phyloP scores from a whole-genome alignment of 2,888 invertebrate species.

The Pheosia gnoma region DNA sequence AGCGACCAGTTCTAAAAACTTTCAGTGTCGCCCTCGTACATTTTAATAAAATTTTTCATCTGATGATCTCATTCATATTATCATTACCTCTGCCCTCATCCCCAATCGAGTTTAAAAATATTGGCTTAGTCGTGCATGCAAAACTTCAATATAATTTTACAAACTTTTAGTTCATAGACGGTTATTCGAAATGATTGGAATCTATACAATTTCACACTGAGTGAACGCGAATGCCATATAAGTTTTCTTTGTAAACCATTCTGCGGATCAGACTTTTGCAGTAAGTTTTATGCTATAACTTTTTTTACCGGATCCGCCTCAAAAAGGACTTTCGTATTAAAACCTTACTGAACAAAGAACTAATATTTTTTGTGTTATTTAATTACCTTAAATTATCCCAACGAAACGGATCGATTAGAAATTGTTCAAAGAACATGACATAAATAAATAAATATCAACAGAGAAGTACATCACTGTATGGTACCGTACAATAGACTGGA shows the following conservation, averaged over 20 bases:
- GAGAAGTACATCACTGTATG: no score
- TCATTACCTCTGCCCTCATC: not conserved
- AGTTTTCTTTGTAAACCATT: constrained; percentile 48
- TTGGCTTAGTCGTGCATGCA: constrained; percentile 9
- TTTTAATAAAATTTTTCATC: no score
- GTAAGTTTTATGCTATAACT: not conserved
- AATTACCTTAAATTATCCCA: no score
- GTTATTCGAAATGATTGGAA: constrained; percentile 49
- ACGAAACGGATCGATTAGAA: no score
- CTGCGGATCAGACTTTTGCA: constrained; percentile 48
- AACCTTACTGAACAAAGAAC: no score
- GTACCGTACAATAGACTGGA: no score
- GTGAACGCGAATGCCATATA: constrained; percentile 50
- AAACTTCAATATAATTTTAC: constrained; percentile 28
- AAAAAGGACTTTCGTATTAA: not conserved
- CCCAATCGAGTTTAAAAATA: not conserved
- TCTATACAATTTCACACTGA: constrained; percentile 58
- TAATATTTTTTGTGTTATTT: no score
- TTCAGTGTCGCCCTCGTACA: no score
- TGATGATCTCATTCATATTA: not conserved
- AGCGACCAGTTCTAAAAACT: no score
- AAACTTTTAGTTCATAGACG: constrained; percentile 39
- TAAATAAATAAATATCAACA: no score
- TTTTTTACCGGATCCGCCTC: not conserved
- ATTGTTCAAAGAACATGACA: no score